A percentile compares a stretch with the other conserved stretches of the same genome.
Evolutionary conservation across 2,888 invertebrate genomes (phyloP).

Genomic region (Pegoplata infirma): DNA sequence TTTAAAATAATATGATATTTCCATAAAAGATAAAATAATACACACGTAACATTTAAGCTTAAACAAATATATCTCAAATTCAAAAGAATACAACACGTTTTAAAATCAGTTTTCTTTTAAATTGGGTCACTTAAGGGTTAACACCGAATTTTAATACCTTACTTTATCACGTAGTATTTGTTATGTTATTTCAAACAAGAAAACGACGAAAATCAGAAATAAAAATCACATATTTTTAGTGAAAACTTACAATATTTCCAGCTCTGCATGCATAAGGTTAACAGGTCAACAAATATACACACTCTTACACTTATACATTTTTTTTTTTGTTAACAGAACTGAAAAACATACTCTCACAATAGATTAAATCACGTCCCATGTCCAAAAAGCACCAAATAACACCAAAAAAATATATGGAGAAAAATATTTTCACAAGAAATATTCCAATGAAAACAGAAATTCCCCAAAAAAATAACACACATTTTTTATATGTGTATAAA

Average conservation of each 20-base stretch:
- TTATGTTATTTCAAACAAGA: slow-evolving; percentile 28
- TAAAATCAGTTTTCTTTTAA: too few relatives aligned
- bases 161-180: slow-evolving; percentile 31
- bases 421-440: slow-evolving; percentile 60
- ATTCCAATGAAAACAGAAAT: slow-evolving; percentile 22
- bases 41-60: too few relatives aligned
- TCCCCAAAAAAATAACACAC: neutral
- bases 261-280: slow-evolving; percentile 56
- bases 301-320: slow-evolving; percentile 33
- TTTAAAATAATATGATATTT: too few relatives aligned
- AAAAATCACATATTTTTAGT: slow-evolving; percentile 45
- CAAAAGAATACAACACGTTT: too few relatives aligned
- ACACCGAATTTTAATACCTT: neutral
- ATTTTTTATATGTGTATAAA: slow-evolving; percentile 1
- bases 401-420: slow-evolving; percentile 27
- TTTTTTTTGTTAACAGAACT: slow-evolving; percentile 1
- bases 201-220: slow-evolving; percentile 6
- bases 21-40: too few relatives aligned
- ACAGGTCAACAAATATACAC: slow-evolving; percentile 54
- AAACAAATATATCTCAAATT: too few relatives aligned
- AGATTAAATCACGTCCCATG: slow-evolving; percentile 58
- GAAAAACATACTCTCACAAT: neutral
- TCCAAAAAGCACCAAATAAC: too few relatives aligned
- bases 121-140: neutral
- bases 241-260: slow-evolving; percentile 50